phyloP scores from a whole-genome alignment of 1,140 invertebrate genomes.

The Drosophila biarmipes region DNA sequence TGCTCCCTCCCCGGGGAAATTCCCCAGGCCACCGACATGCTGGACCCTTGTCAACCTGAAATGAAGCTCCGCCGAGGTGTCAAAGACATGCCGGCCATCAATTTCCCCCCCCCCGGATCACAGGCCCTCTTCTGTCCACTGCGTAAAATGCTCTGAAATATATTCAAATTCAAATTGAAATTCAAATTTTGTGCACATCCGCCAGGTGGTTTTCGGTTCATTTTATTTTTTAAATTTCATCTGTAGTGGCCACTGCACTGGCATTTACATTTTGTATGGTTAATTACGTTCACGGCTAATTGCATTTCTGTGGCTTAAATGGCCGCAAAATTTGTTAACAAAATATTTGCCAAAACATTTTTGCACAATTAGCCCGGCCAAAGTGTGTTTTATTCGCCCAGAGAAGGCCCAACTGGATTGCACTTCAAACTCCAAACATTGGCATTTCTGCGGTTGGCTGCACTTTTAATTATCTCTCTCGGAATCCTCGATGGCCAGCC shows the following conservation, averaged over 20 bases:
- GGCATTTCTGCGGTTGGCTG: slow-evolving; percentile 34
- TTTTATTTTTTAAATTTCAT: neutral
- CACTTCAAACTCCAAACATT: slow-evolving; percentile 48
- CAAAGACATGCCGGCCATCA: slow-evolving; percentile 67
- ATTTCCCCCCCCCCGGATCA: slow-evolving; percentile 34
- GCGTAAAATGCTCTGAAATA: slow-evolving; percentile 35
- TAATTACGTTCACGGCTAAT: slow-evolving; percentile 63
- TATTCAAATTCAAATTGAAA: slow-evolving; percentile 33
- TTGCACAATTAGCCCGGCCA: slow-evolving; percentile 57
- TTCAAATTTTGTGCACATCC: slow-evolving; percentile 33
- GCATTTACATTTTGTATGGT: slow-evolving; percentile 36
- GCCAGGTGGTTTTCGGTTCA: slow-evolving; percentile 13
- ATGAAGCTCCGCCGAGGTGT: slow-evolving; percentile 65
- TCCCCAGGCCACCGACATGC: slow-evolving; percentile 1
- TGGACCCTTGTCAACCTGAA: slow-evolving; percentile 68
- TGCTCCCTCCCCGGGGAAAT: slow-evolving; percentile 41
- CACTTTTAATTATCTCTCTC: slow-evolving; percentile 45
- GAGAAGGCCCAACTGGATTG: slow-evolving; percentile 18
- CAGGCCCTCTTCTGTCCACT: slow-evolving; percentile 19
- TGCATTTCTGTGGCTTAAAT: slow-evolving; percentile 65
- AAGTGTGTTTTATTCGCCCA: slow-evolving; percentile 30
- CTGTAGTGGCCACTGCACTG: slow-evolving; percentile 15
- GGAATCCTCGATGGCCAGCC: neutral
- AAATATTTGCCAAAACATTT: slow-evolving; percentile 62
- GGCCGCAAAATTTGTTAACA: slow-evolving; percentile 54